Base-by-base conservation (phyloP, 2,888 invertebrate species). In the Smittia aterrima region DNA sequence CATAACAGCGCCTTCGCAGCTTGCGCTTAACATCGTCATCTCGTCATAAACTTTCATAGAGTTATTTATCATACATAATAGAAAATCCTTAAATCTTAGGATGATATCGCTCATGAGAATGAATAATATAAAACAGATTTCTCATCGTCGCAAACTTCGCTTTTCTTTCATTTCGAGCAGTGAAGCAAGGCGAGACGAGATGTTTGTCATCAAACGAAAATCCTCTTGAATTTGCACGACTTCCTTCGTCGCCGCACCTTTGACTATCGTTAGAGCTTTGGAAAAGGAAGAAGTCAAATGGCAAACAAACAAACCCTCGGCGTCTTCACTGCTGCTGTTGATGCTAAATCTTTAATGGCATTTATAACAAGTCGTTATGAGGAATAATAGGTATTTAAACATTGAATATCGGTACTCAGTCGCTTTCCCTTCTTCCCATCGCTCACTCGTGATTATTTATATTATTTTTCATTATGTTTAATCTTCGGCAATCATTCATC, bases 311-410 rank as follows among this genome's bases (percentile, higher is more conserved):
- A 62, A 62, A 62, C 62, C 9, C 20, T 62, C n/a, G 13, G 4
- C 32, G 41, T 13, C 41, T 68, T 24, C 47, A 68, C 68, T 47
- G 47, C 16, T n/a, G n/a, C n/a, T n/a, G n/a, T n/a, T n/a, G n/a
- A n/a, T n/a, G n/a, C n/a, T n/a, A 6, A 41, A 22, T n/a, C 24
- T 40, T 40, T 68, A 47, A 22, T 41, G 41, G 20, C 9, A 66
- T 58, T 58, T 41, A 68, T 68, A 68, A 41, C 41, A 68, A 68
- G 68, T 68, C 68, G 41, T 68, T 68, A 68, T 68, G 11, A 58
- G 68, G 22, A 68, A 68, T 68, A 68, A 68, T 40, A 41, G 22
- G 68, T 20, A 47, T 68, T 68, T 68, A 68, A 68, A 47, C 38
- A 68, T 41, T 68, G 11, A 22, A 68, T 47, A 47, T 47, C 13